Evolutionary conservation across 2,113 vertebrate genomes (phyloP), one percentile per base, ranked within the genome.

Genomic region (Physeter macrocephalus): DNA sequence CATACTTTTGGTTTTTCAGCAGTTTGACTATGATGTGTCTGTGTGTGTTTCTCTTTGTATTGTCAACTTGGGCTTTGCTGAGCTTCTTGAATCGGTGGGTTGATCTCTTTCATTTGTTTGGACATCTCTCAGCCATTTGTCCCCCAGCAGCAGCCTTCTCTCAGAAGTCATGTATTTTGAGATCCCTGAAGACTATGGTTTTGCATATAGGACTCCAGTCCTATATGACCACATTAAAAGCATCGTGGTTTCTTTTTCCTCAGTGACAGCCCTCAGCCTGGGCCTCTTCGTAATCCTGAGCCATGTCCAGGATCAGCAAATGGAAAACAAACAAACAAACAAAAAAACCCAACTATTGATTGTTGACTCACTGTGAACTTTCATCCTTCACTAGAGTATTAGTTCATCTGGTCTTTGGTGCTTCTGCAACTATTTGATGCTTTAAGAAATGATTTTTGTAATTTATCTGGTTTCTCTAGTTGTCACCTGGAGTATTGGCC

Each of bases 41-140:
- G 1, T 91, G 29, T 67, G 11, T 74, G 13, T 36, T 52, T 72
- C 17, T 49, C 43, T 95, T 75, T 36, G 2, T 91, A 54, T 78
- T 23, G 20, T 83, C 64, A 90, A 2, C 69, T 86, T 90, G 82
- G 18, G 10, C 6, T 86, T 67, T 87, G 17, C 39, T 84, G 36
- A 74, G 31, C 83, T 93, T 78, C 80, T 91, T 78, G 54, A 94
- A 64, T 78, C 54, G 71, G 34, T 66, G 67, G 34, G 23, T 86
- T 95, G n/a, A 75, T 81, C 29, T 77, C 72, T 95, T 95, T 72
- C 27, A 82, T 90, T 93, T 94, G 27, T 72, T 85, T 91, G 52
- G 31, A 64, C 78, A 74, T 86, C 94, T 88, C 49, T 95, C 14
- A 77, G 62, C 74, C 62, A 43, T 67, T 31, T 88, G 18, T 88